phyloP scores from a whole-genome alignment of 1,140 invertebrate genomes.

The Sitophilus oryzae region DNA sequence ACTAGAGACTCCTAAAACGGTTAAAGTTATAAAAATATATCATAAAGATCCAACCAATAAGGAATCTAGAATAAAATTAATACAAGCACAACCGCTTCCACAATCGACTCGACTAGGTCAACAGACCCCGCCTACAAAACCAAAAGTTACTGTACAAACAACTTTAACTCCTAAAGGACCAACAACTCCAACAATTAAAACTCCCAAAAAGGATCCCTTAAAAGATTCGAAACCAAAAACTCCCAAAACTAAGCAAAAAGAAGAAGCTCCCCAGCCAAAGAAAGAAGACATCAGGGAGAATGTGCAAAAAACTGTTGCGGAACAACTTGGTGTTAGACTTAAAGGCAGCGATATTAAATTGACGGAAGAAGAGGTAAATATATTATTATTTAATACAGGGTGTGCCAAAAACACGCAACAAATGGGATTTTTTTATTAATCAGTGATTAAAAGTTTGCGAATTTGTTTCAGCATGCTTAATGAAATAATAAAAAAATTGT shows the following conservation, averaged over 20 bases:
- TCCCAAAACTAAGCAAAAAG: constrained; percentile 12
- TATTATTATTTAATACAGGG: background rate
- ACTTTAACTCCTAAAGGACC: constrained; percentile 25
- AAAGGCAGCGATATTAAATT: constrained; percentile 59
- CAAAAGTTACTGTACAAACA: constrained; percentile 26
- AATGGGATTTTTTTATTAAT: too few species aligned
- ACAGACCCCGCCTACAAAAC: constrained; percentile 3
- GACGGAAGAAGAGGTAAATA: constrained; percentile 54
- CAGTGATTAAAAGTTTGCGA: too few species aligned
- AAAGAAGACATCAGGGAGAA: constrained; percentile 55
- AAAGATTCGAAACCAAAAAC: constrained; percentile 23
- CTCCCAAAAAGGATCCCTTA: constrained; percentile 14
- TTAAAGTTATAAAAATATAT: constrained; percentile 22
- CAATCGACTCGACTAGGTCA: constrained; percentile 4
- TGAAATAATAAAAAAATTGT: too few species aligned
- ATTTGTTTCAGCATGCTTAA: too few species aligned
- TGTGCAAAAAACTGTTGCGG: constrained; percentile 72
- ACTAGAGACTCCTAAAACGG: constrained; percentile 13
- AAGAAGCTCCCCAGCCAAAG: constrained; percentile 25
- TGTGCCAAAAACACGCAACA: too few species aligned
- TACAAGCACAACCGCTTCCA: constrained; percentile 16
- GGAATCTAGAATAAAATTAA: constrained; percentile 18
- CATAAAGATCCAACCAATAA: constrained; percentile 23
- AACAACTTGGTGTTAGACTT: constrained; percentile 59
- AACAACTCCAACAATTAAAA: constrained; percentile 17